These are phyloP conservation scores for Craniophora ligustri DNA, from an alignment of 2,888 invertebrate species.

Conservation along the genomic window DNA sequence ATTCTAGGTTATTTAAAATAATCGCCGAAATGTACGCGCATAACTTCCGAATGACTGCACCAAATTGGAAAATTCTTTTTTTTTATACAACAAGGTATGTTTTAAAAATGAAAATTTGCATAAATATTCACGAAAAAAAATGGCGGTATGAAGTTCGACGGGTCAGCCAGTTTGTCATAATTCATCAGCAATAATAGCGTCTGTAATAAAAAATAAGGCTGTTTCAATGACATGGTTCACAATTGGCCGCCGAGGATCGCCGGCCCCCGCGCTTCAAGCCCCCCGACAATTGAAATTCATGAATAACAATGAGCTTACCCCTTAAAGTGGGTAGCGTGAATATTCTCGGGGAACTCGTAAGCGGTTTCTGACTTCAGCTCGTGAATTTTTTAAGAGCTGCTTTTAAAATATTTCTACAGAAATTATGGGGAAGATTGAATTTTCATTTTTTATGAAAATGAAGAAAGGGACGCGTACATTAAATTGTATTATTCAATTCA, in stretches of 20 bases:
- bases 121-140: too few relatives aligned
- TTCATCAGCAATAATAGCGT: neutral
- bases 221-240: conserved; percentile 41
- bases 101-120: too few relatives aligned
- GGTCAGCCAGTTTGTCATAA: too few relatives aligned
- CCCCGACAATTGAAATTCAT: conserved; percentile 46
- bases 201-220: conserved; percentile 11
- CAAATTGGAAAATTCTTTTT: too few relatives aligned
- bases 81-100: too few relatives aligned
- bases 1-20: too few relatives aligned
- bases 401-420: conserved; percentile 6
- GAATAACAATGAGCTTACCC: conserved; percentile 53
- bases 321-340: conserved; percentile 30
- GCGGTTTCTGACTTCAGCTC: conserved; percentile 30
- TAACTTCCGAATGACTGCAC: too few relatives aligned
- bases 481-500: neutral
- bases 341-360: conserved; percentile 29
- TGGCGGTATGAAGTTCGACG: too few relatives aligned
- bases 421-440: neutral
- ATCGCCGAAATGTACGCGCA: too few relatives aligned
- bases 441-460: neutral
- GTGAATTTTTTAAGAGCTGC: conserved; percentile 26
- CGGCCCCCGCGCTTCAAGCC: conserved; percentile 28
- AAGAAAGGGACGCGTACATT: neutral
- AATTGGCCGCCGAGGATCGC: conserved; percentile 36